Base-by-base conservation (phyloP, 2,888 invertebrate species). In the Aplocera efformata region DNA sequence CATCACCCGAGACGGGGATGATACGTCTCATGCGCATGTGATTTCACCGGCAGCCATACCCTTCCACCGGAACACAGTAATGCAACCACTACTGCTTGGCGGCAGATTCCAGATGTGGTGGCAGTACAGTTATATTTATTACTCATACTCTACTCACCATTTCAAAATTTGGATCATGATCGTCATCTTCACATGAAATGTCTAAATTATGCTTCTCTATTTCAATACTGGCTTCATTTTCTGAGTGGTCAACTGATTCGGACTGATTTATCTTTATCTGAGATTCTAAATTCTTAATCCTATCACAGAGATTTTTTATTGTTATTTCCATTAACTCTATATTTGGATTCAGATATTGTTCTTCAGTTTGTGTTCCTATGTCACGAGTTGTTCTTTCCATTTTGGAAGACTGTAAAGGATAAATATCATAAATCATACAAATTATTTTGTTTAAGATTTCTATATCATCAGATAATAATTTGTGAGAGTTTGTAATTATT, bases 311-410 rank as follows among this genome's bases (percentile, higher is more conserved):
- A 4, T 53, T 58, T 27, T 60, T 52, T 3, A 67, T 67, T 2
- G 65, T 63, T 1, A 34, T 50, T 44, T 71, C 60, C 67, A 69
- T 64, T 33, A 56, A 50, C 26, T 58, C 48, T 30, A 67, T 58
- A 35, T 58, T 56, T 1, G 63, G 57, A 23, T 58, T 43, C 7
- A 60, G 50, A 32, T 55, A 60, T 37, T 50, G 45, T 9, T 60
- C 55, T 32, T 67, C 64, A 1, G 70, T 72, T 53, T 71, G 71
- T 3, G 65, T 70, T 25, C 53, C 61, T 7, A 56, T 50, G 33
- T 69, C 63, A 21, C 57, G 48, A 8, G 50, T 54, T 48, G 32
- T 53, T 27, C 29, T 26, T 42, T 49, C 31, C 6, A 3, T 11
- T 8, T 32, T 46, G 6, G 6, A 24, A 9, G 9, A 7, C n/a